Base-by-base conservation (phyloP, 2,113 vertebrate species). In the Dipodomys spectabilis region DNA sequence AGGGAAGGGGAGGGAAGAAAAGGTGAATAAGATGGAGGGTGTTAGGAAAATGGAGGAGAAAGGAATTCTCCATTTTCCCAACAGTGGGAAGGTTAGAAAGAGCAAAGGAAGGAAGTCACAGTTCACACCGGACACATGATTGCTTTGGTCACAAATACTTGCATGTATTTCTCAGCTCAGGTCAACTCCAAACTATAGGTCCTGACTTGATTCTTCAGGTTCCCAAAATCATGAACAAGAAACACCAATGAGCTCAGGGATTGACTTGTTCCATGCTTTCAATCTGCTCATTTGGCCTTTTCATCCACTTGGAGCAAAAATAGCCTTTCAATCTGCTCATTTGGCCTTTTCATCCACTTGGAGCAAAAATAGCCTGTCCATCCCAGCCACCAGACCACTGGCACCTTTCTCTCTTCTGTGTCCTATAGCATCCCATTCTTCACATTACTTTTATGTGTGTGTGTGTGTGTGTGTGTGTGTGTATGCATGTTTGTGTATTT, bases 221-320 rank as follows among this genome's bases (percentile, higher is more conserved):
- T 78, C 86, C 60, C 85, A 69, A 73, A 15, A 65, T 25, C 74
- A 7, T 49, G 39, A 94, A 62, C 49, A 73, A 91, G 71, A 94
- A 90, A 71, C 87, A 88, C 65, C 28, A 73, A 32, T 39, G 73
- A 85, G 82, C 16, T 60, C 16, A 0, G 53, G 77, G 32, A 30
- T 27, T 87, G 69, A 65, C 18, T 65, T n/a, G 44, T 30, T 23
- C 78, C 39, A 4, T 13, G 68, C 67, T 92, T 92, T 88, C 23
- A 57, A 64, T 93, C 78, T 92, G 92, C 30, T 79, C 75, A 67
- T 1, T 15, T n/a, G 12, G 44, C 65, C 67, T 79, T 32, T 25
- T 77, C n/a, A 78, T 91, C 73, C 35, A 75, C 62, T n/a, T 75
- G 82, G 68, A 88, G 85, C 57, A 83, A 91, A 95, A 94, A 86